A percentile compares a stretch with the other conserved stretches of the same genome.
Conservation (phyloP, 2,888 invertebrate species). For the Amiota communis region DNA sequence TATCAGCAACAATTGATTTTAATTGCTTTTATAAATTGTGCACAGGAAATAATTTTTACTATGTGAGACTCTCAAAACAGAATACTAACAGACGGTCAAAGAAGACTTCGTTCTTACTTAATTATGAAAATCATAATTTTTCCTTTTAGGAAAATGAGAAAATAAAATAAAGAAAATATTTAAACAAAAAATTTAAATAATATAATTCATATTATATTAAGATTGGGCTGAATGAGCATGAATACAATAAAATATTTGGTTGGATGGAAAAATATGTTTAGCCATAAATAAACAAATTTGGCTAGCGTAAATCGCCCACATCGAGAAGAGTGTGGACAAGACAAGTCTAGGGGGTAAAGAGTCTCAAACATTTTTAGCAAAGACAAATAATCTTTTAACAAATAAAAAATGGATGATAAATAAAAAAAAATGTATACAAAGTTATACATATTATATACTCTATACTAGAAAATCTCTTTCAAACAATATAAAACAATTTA, state of each 20-base stretch:
- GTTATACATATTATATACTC: background rate
- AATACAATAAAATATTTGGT: slow-evolving; percentile 47
- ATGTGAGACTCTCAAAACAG: no score
- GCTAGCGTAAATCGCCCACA: slow-evolving; percentile 8
- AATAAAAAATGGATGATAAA: background rate
- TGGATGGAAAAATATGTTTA: slow-evolving; percentile 22
- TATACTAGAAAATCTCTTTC: slow-evolving; percentile 37
- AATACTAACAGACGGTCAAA: no score
- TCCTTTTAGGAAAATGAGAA: no score
- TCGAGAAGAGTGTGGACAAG: background rate
- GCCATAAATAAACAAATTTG: slow-evolving; percentile 5
- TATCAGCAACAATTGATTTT: slow-evolving; percentile 67
- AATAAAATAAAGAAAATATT: slow-evolving; percentile 4
- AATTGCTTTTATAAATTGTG: slow-evolving; percentile 60
- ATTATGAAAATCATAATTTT: no score
- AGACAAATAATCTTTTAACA: slow-evolving; percentile 5
- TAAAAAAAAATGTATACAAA: slow-evolving; percentile 11
- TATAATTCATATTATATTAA: background rate
- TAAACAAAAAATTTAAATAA: slow-evolving; percentile 8
- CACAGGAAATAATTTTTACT: slow-evolving; percentile 20
- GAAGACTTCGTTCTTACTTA: no score
- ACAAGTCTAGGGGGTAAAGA: slow-evolving; percentile 18
- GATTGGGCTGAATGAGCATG: slow-evolving; percentile 56
- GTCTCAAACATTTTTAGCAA: background rate
- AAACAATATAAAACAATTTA: slow-evolving; percentile 55